These are phyloP conservation scores for Tichodroma muraria DNA, from an alignment of 2,113 vertebrate genomes.

Conservation along the genomic window DNA sequence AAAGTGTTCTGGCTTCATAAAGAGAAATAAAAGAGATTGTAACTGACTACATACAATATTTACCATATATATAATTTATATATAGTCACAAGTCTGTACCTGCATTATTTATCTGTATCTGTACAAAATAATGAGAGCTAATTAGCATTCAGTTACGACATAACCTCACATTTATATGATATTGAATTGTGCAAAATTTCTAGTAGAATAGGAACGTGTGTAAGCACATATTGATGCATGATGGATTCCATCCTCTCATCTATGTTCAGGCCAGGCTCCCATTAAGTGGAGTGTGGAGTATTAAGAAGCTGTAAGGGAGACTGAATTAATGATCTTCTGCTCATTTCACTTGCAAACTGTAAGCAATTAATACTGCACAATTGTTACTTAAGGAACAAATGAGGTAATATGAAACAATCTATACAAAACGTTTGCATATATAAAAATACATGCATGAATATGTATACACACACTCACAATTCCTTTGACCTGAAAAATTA, in stretches of 20 bases:
- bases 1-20: neutral
- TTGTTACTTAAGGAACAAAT: neutral
- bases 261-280: neutral
- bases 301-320: neutral
- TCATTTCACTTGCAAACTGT: neutral
- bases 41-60: neutral
- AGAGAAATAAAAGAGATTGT: neutral
- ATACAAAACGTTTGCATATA: neutral
- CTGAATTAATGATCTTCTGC: neutral
- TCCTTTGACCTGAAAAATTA: neutral
- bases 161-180: fast-evolving
- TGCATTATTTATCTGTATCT: neutral
- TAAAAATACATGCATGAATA: neutral
- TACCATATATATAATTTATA: neutral
- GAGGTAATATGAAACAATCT: neutral
- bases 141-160: neutral
- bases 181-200: neutral
- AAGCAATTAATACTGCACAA: neutral
- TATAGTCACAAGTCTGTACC: neutral
- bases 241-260: neutral
- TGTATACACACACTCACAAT: neutral
- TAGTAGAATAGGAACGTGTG: neutral
- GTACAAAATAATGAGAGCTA: neutral
- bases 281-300: neutral
- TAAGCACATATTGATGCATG: neutral